Conservation (phyloP, 2,113 vertebrate genomes). For the Chionis minor region DNA sequence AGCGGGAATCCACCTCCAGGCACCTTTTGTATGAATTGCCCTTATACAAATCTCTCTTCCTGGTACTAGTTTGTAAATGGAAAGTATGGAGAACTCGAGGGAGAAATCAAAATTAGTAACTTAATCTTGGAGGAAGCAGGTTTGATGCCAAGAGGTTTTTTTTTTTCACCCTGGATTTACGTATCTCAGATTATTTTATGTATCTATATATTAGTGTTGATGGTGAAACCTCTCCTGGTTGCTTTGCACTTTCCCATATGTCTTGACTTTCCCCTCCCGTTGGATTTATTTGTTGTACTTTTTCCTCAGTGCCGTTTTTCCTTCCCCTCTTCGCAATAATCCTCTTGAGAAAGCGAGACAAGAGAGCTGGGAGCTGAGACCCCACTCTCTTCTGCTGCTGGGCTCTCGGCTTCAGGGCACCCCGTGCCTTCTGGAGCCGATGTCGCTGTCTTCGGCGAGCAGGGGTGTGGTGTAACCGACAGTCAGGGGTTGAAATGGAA, state of each 20-base stretch:
- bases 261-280: neutral
- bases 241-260: neutral
- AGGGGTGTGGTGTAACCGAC: neutral
- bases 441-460: neutral
- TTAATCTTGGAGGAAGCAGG: neutral
- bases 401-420: neutral
- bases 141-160: neutral
- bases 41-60: neutral
- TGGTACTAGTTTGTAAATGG: neutral
- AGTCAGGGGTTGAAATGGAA: neutral
- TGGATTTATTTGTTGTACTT: neutral
- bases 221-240: neutral
- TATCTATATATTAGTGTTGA: neutral
- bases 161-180: neutral
- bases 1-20: neutral
- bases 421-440: fast-evolving
- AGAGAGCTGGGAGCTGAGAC: neutral
- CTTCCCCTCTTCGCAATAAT: neutral
- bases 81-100: neutral
- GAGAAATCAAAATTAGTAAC: neutral
- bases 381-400: fast-evolving
- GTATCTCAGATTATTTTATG: neutral
- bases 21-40: neutral
- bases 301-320: neutral
- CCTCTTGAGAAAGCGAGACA: neutral